These are phyloP conservation scores for Pherbina coryleti DNA, from an alignment of 2,888 invertebrate genomes.

Conservation along the genomic window DNA sequence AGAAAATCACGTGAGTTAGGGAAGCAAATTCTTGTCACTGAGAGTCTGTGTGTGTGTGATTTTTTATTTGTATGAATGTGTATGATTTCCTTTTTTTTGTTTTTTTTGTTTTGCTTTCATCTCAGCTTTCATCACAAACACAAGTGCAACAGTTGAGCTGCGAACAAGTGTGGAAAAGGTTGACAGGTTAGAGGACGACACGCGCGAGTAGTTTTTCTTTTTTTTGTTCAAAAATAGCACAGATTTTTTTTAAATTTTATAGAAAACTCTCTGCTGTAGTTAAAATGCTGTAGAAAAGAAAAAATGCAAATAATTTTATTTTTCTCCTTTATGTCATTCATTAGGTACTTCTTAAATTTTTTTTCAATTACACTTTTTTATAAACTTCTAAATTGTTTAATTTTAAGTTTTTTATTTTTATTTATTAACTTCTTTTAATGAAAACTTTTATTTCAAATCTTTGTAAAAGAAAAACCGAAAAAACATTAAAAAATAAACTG, in stretches of 20 bases:
- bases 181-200: no score
- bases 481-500: conserved; percentile 42
- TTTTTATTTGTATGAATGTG: not conserved
- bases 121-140: not conserved
- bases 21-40: not conserved
- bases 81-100: conserved; percentile 12
- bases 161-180: conserved; percentile 1
- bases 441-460: conserved; percentile 13
- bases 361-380: not conserved
- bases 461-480: conserved; percentile 36
- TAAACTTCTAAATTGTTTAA: not conserved
- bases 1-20: conserved; percentile 46
- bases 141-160: conserved; percentile 42
- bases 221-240: no score
- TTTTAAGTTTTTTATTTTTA: conserved; percentile 9
- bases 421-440: conserved; percentile 12
- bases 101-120: conserved; percentile 18
- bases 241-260: not conserved
- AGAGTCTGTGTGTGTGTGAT: not conserved
- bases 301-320: not conserved
- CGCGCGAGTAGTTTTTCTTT: no score
- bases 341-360: not conserved
- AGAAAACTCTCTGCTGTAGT: not conserved
- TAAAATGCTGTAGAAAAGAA: not conserved
- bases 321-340: not conserved